Percentiles rank a stretch among this genome's conserved stretches.
phyloP scores from a whole-genome alignment of 2,888 invertebrate species.

The Xestia sexstrigata region DNA sequence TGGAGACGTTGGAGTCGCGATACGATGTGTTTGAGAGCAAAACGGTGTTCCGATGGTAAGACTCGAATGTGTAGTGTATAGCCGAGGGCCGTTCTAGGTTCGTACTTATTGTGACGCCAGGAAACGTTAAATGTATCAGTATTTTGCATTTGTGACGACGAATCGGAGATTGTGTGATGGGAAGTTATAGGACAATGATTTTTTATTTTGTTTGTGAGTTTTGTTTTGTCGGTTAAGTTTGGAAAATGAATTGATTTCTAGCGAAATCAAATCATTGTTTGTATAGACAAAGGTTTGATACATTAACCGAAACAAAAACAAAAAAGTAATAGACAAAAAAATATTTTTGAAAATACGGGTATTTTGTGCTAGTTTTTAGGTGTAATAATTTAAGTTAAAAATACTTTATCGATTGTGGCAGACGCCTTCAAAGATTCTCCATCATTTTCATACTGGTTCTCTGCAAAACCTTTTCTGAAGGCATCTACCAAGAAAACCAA shows the following conservation, averaged over 20 bases:
- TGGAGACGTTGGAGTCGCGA: constrained; percentile 68
- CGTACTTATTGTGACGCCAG: constrained; percentile 56
- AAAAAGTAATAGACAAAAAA: neutral
- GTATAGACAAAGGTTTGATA: neutral
- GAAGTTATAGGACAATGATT: neutral
- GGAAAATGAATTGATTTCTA: too few relatives aligned
- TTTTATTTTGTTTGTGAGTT: neutral
- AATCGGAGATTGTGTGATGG: neutral
- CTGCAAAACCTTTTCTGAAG: neutral
- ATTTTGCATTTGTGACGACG: constrained; percentile 41
- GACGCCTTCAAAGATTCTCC: neutral
- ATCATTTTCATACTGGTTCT: neutral
- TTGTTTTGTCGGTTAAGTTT: neutral
- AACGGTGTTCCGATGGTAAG: constrained; percentile 85
- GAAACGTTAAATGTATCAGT: constrained; percentile 60
- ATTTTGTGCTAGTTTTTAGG: neutral
- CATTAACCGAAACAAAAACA: neutral
- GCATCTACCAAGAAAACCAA: neutral
- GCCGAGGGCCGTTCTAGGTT: constrained; percentile 75
- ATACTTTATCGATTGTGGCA: neutral
- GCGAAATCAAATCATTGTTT: neutral
- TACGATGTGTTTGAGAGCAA: constrained; percentile 87
- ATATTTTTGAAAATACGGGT: neutral
- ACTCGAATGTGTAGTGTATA: constrained; percentile 82
- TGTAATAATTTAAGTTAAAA: neutral